Evolutionary conservation across 1,140 invertebrate species (phyloP).

Genomic region (Protaetia brevitarsis): DNA sequence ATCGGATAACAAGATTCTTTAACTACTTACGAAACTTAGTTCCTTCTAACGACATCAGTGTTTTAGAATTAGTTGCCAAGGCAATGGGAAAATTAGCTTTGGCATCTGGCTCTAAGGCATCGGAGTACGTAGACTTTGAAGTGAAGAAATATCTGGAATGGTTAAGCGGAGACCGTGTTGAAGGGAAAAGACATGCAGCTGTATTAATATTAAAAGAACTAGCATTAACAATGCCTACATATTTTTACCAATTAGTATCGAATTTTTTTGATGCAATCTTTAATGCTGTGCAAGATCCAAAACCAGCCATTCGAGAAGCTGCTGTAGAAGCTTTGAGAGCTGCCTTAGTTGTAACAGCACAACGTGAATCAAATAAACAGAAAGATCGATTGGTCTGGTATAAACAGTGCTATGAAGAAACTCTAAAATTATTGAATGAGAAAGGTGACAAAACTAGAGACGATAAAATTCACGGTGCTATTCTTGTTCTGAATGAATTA

Average conservation of each 20-base stretch:
- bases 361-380: constrained; percentile 88
- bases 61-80: constrained; percentile 95
- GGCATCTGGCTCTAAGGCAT: constrained; percentile 88
- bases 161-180: constrained; percentile 83
- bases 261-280: constrained; percentile 96
- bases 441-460: constrained; percentile 74
- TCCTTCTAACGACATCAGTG: constrained; percentile 83
- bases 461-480: constrained; percentile 88
- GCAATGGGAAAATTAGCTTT: constrained; percentile 88
- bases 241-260: constrained; percentile 97
- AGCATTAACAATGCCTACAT: constrained; percentile 93
- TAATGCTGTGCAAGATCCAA: constrained; percentile 86
- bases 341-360: constrained; percentile 89
- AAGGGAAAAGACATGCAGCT: constrained; percentile 86
- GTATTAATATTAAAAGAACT: constrained; percentile 91
- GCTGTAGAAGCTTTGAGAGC: constrained; percentile 90
- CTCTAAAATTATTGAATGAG: constrained; percentile 71
- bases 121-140: constrained; percentile 95
- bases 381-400: constrained; percentile 85
- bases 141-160: constrained; percentile 93
- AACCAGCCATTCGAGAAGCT: constrained; percentile 86
- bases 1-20: constrained; percentile 85
- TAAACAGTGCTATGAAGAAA: constrained; percentile 88
- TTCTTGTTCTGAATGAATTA: constrained; percentile 93
- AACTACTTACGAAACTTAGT: constrained; percentile 89